These are phyloP conservation scores for Ranitomeya imitator DNA, from an alignment of 2,113 vertebrate genomes.

Conservation along the genomic window DNA sequence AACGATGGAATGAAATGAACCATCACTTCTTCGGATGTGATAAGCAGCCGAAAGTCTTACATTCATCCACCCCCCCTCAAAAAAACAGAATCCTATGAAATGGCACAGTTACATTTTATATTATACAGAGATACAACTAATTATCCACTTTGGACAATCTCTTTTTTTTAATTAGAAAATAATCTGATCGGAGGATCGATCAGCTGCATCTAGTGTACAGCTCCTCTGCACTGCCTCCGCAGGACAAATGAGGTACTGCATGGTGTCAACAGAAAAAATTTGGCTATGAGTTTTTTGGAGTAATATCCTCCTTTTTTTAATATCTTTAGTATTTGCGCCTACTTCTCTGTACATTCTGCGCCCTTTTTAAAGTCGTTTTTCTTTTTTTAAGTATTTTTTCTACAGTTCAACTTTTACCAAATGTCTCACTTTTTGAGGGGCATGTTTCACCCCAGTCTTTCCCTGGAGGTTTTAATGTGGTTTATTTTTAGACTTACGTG, in stretches of 20 bases:
- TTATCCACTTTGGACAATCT: background rate
- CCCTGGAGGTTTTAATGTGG: too few relatives aligned
- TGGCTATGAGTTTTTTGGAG: background rate
- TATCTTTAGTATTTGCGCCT: too few relatives aligned
- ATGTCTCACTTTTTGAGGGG: too few relatives aligned
- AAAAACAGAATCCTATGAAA: too few relatives aligned
- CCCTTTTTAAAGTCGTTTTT: too few relatives aligned
- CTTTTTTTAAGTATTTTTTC: too few relatives aligned
- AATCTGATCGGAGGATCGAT: background rate
- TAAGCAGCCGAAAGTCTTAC: background rate
- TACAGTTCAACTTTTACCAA: too few relatives aligned
- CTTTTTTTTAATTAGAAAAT: background rate
- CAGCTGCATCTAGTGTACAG: background rate
- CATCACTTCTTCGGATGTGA: background rate
- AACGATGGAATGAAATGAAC: background rate
- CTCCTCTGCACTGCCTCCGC: background rate
- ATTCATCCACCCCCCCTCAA: background rate
- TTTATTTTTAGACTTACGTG: too few relatives aligned
- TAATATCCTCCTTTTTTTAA: too few relatives aligned
- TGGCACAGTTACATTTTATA: background rate
- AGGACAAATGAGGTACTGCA: background rate
- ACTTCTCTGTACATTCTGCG: too few relatives aligned
- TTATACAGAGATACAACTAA: background rate
- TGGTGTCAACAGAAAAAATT: background rate
- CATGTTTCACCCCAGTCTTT: too few relatives aligned